Evolutionary conservation across 2,888 invertebrate species (phyloP).

Genomic region (Agonopterix heracliana): DNA sequence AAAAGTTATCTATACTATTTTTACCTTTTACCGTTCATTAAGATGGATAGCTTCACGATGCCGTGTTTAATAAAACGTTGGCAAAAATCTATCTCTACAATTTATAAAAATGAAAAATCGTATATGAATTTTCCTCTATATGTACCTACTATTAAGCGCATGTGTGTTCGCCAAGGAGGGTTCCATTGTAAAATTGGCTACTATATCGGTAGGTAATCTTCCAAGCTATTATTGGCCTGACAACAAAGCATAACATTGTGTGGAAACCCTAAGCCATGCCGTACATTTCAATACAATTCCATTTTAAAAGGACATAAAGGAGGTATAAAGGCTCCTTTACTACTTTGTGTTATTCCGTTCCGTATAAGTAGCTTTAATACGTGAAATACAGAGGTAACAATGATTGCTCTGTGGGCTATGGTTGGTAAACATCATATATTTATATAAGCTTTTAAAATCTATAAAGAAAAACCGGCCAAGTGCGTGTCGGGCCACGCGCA

Average conservation of each 20-base stretch:
- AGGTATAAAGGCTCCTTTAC: constrained; percentile 22
- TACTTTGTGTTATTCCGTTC: constrained; percentile 15
- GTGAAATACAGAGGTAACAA: background rate
- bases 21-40: too few species aligned
- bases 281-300: constrained; percentile 40
- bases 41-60: too few species aligned
- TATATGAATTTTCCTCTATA: background rate
- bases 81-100: too few species aligned
- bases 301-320: constrained; percentile 30
- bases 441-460: too few species aligned
- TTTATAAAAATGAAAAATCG: background rate
- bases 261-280: constrained; percentile 24
- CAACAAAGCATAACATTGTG: constrained; percentile 52
- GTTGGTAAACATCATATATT: too few species aligned
- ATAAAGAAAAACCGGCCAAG: too few species aligned
- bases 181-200: constrained; percentile 39
- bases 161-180: constrained; percentile 30
- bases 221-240: constrained; percentile 48
- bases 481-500: too few species aligned
- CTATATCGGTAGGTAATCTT: constrained; percentile 45
- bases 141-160: constrained; percentile 19
- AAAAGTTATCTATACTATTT: too few species aligned
- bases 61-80: too few species aligned
- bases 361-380: constrained; percentile 1
- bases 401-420: too few species aligned